phyloP scores from a whole-genome alignment of 64 coral and sea anemone genomes.

The Stichodactyla mertensii region DNA sequence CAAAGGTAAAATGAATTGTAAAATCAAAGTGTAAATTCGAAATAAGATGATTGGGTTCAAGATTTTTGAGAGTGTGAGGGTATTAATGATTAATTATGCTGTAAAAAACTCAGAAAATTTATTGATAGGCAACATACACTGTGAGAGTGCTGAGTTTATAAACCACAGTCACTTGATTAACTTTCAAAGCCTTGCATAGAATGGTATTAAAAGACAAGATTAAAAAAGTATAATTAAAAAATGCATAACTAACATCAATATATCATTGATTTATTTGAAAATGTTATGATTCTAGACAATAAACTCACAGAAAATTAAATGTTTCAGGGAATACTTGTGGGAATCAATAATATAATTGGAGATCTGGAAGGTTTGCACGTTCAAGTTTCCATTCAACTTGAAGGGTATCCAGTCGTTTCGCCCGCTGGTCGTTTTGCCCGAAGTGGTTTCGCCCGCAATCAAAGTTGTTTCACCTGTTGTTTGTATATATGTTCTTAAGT shows the following conservation, averaged over 20 bases:
- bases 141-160: neutral
- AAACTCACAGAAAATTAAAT: neutral
- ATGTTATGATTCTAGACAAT: neutral
- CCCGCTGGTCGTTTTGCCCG: no score
- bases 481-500: no score
- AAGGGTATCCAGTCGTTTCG: no score
- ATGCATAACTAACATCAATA: neutral
- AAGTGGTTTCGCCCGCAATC: no score
- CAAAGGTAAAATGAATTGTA: neutral
- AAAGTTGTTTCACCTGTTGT: no score
- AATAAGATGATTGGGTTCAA: neutral
- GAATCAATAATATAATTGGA: no score
- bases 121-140: neutral
- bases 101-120: neutral
- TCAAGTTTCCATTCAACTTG: neutral
- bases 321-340: no score
- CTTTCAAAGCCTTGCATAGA: neutral
- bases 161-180: neutral
- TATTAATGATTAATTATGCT: slow-evolving; percentile 9
- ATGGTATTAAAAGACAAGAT: neutral
- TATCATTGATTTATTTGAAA: neutral
- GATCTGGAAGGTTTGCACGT: neutral
- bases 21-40: neutral
- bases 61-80: neutral
- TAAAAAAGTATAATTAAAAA: neutral